These are phyloP conservation scores for Psophia crepitans DNA, from an alignment of 2,113 vertebrate species.

Conservation along the genomic window DNA sequence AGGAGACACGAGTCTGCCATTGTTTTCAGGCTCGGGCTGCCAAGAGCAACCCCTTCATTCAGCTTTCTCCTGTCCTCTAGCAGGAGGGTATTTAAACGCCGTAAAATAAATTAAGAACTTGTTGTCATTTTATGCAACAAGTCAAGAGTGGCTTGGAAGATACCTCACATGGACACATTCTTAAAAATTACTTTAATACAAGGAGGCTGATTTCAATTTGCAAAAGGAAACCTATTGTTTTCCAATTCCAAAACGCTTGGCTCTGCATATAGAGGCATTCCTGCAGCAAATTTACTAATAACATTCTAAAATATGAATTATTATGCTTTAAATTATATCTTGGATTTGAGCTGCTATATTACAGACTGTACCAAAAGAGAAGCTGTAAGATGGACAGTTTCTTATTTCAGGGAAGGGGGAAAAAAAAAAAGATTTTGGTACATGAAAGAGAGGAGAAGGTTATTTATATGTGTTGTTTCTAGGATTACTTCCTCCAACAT, in stretches of 20 bases:
- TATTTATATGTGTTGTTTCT: not conserved
- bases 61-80: not conserved
- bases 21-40: not conserved
- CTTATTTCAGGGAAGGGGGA: not conserved
- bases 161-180: not conserved
- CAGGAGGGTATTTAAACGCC: not conserved
- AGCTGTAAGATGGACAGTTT: not conserved
- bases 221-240: not conserved
- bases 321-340: not conserved
- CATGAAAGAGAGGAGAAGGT: not conserved
- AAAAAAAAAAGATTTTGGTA: not conserved
- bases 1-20: not conserved
- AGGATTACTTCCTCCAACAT: not conserved
- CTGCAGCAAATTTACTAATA: not conserved
- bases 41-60: not conserved
- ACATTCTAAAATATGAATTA: not conserved
- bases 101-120: not conserved
- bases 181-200: not conserved
- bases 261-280: not conserved
- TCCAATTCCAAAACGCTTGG: not conserved
- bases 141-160: not conserved
- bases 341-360: not conserved
- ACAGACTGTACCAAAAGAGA: not conserved
- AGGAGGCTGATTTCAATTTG: not conserved
- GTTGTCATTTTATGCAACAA: not conserved